A percentile compares a stretch with the other conserved stretches of the same genome.
These are phyloP conservation scores for Solenopsis invicta DNA, from an alignment of 1,140 invertebrate species.

Conservation along the genomic window DNA sequence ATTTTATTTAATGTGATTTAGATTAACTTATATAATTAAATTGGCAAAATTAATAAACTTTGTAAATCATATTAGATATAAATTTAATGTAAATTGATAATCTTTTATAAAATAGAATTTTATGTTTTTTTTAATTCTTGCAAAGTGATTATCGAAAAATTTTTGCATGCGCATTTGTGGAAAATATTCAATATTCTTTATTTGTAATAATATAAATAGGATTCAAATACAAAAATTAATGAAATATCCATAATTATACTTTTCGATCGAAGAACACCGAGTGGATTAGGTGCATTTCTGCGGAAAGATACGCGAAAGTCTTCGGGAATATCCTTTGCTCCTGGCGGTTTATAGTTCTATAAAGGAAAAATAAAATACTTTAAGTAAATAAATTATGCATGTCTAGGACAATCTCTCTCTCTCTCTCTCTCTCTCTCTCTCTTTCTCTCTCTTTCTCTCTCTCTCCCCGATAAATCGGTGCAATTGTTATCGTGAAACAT, in stretches of 20 bases:
- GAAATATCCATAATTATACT: slow-evolving; percentile 85
- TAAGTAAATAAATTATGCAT: background rate
- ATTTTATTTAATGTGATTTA: slow-evolving; percentile 6
- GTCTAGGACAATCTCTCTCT: background rate
- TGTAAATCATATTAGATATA: no score
- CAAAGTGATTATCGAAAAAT: background rate
- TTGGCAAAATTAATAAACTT: no score
- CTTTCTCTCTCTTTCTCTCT: background rate
- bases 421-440: background rate
- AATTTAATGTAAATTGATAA: slow-evolving; percentile 2
- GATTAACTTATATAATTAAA: no score
- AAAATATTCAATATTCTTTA: slow-evolving; percentile 12
- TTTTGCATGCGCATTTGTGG: background rate
- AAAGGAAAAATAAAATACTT: slow-evolving; percentile 61
- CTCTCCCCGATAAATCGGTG: background rate
- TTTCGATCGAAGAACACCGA: slow-evolving; percentile 93
- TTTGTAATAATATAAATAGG: background rate
- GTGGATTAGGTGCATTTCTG: slow-evolving; percentile 90
- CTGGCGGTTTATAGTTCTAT: slow-evolving; percentile 93
- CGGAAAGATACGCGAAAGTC: slow-evolving; percentile 93
- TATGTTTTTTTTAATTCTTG: background rate
- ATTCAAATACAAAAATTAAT: background rate
- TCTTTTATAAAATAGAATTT: background rate
- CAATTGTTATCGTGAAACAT: background rate
- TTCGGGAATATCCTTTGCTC: slow-evolving; percentile 94